A percentile compares a stretch with the other conserved stretches of the same genome.
Conservation (phyloP, 2,113 vertebrate genomes). For the Bos javanicus region DNA sequence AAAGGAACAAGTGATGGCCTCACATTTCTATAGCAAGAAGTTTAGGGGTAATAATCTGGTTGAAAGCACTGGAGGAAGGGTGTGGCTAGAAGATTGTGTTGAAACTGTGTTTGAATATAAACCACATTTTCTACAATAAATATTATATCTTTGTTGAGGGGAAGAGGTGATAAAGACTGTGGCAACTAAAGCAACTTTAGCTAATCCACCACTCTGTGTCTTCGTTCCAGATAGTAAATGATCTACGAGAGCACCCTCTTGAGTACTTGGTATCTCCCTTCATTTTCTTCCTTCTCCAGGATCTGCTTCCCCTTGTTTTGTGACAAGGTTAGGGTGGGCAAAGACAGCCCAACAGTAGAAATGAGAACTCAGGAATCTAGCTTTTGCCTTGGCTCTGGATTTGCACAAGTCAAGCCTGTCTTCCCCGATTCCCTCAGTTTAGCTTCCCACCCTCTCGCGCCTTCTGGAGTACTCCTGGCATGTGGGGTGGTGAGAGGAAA, state of each 20-base stretch:
- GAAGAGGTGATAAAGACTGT: background rate
- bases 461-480: background rate
- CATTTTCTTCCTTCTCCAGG: background rate
- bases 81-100: background rate
- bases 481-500: background rate
- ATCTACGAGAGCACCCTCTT: background rate
- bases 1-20: background rate
- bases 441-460: background rate
- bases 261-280: background rate
- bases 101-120: background rate
- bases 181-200: background rate
- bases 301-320: background rate
- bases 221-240: background rate
- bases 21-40: background rate
- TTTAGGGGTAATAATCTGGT: background rate
- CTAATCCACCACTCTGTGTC: background rate
- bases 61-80: background rate
- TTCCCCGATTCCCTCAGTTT: background rate
- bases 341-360: background rate
- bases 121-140: background rate
- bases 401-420: background rate
- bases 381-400: background rate
- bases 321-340: background rate
- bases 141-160: background rate
- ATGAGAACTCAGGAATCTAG: background rate